phyloP scores from a whole-genome alignment of 2,888 invertebrate genomes.

The Tetragonisca angustula region DNA sequence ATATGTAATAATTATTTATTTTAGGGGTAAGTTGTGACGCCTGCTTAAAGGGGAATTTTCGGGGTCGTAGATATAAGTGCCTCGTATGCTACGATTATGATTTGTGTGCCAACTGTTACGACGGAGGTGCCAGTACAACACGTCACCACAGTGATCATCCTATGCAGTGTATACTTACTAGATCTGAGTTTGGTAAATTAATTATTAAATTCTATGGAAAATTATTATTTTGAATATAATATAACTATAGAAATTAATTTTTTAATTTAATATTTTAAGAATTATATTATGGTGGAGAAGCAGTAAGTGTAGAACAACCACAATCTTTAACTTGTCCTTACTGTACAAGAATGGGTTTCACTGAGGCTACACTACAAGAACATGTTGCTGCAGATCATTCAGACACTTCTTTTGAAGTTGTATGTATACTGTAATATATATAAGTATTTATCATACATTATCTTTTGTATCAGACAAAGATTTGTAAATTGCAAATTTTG shows the following conservation, averaged over 20 bases:
- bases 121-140: conserved; percentile 95
- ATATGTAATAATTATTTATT: conserved; percentile 34
- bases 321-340: conserved; percentile 99
- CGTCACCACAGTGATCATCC: conserved; percentile 98
- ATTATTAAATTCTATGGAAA: not conserved
- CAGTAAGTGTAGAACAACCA: conserved; percentile 95
- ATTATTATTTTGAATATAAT: not conserved
- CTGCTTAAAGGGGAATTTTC: conserved; percentile 98
- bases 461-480: not conserved
- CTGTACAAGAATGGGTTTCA: conserved; percentile 98
- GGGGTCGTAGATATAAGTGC: conserved; percentile 99
- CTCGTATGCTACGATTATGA: conserved; percentile 99
- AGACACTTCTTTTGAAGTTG: conserved; percentile 95
- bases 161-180: conserved; percentile 99
- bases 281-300: conserved; percentile 97
- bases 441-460: not conserved
- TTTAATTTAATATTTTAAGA: conserved; percentile 85
- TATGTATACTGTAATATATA: conserved; percentile 81
- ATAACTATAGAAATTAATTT: not conserved
- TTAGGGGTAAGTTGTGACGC: conserved; percentile 99
- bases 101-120: conserved; percentile 98
- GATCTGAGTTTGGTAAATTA: conserved; percentile 95
- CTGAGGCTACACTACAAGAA: conserved; percentile 95
- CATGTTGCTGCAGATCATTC: conserved; percentile 96
- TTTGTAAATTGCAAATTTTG: not conserved